Evolutionary conservation across 2,113 vertebrate genomes (phyloP).

Genomic region (Coturnix japonica): DNA sequence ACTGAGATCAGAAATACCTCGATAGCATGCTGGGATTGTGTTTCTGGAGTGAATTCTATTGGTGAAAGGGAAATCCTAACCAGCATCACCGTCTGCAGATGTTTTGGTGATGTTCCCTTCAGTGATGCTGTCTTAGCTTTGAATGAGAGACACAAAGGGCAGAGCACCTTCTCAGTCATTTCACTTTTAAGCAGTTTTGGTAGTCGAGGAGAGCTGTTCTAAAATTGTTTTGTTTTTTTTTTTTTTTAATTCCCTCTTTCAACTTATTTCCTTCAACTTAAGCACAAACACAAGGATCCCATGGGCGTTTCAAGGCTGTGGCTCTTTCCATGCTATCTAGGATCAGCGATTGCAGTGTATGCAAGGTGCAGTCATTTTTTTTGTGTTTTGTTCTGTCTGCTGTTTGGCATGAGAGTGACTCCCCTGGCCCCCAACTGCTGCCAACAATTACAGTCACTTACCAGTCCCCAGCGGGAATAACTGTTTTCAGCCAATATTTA

Average conservation of each 20-base stretch:
- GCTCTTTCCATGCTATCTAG: accelerated
- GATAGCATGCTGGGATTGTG: not conserved
- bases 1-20: not conserved
- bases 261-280: not conserved
- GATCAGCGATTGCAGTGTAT: not conserved
- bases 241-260: not conserved
- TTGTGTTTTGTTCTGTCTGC: not conserved
- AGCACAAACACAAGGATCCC: not conserved
- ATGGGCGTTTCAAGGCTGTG: not conserved
- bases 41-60: not conserved
- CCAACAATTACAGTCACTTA: not conserved
- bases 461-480: not conserved
- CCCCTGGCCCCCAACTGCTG: not conserved
- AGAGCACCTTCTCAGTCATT: not conserved
- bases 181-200: not conserved
- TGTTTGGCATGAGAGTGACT: not conserved
- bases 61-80: not conserved
- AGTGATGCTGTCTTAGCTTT: not conserved
- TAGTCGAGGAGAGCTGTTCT: not conserved
- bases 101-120: not conserved
- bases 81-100: not conserved
- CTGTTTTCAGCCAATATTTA: not conserved
- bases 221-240: not conserved
- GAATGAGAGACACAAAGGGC: not conserved
- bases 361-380: not conserved